Base-by-base conservation (phyloP, 2,888 invertebrate species). In the Diarsia dahlii region DNA sequence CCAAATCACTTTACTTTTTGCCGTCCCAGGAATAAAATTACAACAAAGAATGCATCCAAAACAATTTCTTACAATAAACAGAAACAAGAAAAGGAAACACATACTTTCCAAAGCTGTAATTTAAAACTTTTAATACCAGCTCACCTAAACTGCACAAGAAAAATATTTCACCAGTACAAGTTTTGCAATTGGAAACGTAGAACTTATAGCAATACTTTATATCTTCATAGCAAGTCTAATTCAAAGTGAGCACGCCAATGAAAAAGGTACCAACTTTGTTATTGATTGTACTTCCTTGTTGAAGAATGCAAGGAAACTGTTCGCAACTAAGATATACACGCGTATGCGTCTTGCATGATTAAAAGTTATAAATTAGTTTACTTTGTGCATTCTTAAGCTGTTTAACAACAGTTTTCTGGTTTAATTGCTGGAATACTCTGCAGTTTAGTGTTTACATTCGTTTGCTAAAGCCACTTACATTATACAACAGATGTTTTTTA, bases 221-320 rank as follows among this genome's bases (percentile, higher is more conserved):
- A 89, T 90, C 87, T 89, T 89, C 87, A 89, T 87, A 89, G 84
- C 84, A 90, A 90, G 88, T 91, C 87, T 91, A 92, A 91, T 92
- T 90, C 89, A 76, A 89, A 88, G 84, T 84, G 81, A 85, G 86
- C 87, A 89, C 84, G 89, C 89, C 87, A 88, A 84, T 91, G 90
- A 90, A 92, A 91, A 91, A 89, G 87, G 84, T 85, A 80, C 76
- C 84, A 91, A 93, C 88, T 92, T 91, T 87, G 86, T 92, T 93
- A 93, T 93, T 92, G 93, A 93, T 93, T 93, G 90, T 90, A 85
- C 90, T 91, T 92, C 85, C 84, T 86, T 81, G 89, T 89, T 89
- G 85, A 82, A 87, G 87, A 88, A 89, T 87, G 85, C 88, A 85
- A 52, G 76, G 81, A 80, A 76, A 83, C 76, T 78, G 66, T 81